phyloP scores from a whole-genome alignment of 2,113 vertebrate genomes.

The Chlorodrepanis virens region DNA sequence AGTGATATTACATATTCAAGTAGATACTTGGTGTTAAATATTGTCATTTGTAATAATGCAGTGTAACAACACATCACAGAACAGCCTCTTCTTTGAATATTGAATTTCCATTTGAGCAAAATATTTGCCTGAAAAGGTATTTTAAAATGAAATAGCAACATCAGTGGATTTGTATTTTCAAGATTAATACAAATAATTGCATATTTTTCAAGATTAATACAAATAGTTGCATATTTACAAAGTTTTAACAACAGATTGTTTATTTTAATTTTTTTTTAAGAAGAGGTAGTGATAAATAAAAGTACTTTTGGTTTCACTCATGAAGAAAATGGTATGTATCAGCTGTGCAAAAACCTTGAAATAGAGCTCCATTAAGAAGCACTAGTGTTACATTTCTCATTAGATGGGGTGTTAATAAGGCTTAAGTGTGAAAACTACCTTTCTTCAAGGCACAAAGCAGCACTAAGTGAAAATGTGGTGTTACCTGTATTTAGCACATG shows the following conservation, averaged over 20 bases:
- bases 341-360: background rate
- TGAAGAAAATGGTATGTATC: background rate
- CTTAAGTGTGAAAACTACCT: background rate
- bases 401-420: background rate
- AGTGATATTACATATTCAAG: background rate
- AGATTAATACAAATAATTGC: background rate
- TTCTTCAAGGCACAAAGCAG: background rate
- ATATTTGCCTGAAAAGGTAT: background rate
- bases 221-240: background rate
- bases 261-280: background rate
- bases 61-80: background rate
- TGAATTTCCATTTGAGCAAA: background rate
- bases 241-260: background rate
- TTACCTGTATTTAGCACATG: fast-evolving
- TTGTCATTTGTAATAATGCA: background rate
- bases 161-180: background rate
- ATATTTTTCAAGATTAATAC: background rate
- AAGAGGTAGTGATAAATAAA: background rate
- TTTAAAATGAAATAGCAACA: background rate
- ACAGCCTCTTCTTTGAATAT: background rate
- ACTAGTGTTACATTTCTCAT: background rate
- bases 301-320: background rate
- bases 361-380: background rate
- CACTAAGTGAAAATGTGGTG: background rate
- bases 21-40: background rate